phyloP scores from a whole-genome alignment of 2,113 vertebrate species.

The Lepisosteus osseus region DNA sequence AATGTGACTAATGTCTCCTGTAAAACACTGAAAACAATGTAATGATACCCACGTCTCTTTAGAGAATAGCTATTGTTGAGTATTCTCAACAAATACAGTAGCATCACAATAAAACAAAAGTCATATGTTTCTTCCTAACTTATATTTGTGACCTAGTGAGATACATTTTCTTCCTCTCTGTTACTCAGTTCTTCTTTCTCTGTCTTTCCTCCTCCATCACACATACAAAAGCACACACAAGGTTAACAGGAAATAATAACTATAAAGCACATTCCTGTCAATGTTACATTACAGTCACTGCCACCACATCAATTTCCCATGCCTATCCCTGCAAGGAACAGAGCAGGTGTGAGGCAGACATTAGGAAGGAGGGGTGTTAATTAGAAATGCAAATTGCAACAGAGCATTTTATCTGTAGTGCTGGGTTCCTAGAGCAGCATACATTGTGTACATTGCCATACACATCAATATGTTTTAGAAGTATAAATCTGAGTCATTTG shows the following conservation, averaged over 20 bases:
- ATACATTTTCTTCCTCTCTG: not conserved
- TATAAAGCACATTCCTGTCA: slow-evolving; percentile 4
- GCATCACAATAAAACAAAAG: not conserved
- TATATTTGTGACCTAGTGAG: not conserved
- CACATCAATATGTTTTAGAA: too few relatives aligned
- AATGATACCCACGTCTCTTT: not conserved
- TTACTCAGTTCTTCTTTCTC: slow-evolving; percentile 22
- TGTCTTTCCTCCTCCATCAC: slow-evolving; percentile 9
- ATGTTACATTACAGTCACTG: slow-evolving; percentile 11
- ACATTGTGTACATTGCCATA: too few relatives aligned
- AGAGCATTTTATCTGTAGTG: slow-evolving; percentile 13
- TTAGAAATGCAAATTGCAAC: slow-evolving; percentile 55
- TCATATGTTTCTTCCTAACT: not conserved
- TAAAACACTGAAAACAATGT: not conserved
- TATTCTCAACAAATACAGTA: not conserved
- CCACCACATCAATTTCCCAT: not conserved
- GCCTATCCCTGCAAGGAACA: slow-evolving; percentile 19
- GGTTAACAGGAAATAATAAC: slow-evolving; percentile 4
- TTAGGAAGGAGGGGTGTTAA: slow-evolving; percentile 57
- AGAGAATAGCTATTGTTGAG: not conserved
- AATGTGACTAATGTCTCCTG: too few relatives aligned
- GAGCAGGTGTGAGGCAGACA: slow-evolving; percentile 53
- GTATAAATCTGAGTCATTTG: too few relatives aligned
- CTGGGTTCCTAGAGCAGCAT: too few relatives aligned
- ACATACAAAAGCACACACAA: not conserved